Base-by-base conservation (phyloP, 2,888 invertebrate species). In the Agonopterix subpropinquella region DNA sequence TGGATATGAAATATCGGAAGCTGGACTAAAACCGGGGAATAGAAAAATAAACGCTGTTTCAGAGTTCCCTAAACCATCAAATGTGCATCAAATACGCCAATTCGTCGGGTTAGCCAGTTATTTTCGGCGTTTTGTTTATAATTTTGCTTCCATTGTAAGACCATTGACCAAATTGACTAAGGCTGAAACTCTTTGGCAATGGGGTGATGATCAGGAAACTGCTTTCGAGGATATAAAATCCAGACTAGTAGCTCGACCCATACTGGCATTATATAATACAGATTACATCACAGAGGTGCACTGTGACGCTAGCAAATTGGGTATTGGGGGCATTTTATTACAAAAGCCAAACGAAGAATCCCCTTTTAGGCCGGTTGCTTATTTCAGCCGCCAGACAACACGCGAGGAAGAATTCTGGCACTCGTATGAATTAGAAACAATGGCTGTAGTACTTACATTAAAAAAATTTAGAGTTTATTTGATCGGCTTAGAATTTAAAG, bases 361-460 rank as follows among this genome's bases (percentile, higher is more conserved):
- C n/a, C n/a, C n/a, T n/a, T n/a, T n/a, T n/a, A n/a, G n/a, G n/a
- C n/a, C n/a, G n/a, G n/a, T n/a, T n/a, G n/a, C n/a, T n/a, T n/a
- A n/a, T n/a, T n/a, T n/a, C n/a, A n/a, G n/a, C n/a, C n/a, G n/a
- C n/a, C n/a, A n/a, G n/a, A n/a, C n/a, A n/a, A n/a, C n/a, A n/a
- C n/a, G n/a, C n/a, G n/a, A n/a, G n/a, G n/a, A n/a, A n/a, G n/a
- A n/a, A n/a, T n/a, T n/a, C n/a, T n/a, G n/a, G n/a, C n/a, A n/a
- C n/a, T n/a, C n/a, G n/a, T 70, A 67, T 35, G 78, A 81, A 41
- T 49, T 53, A 11, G 53, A 53, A 43, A 50, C 49, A 4, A 37
- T 53, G 10, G 53, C 50, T 1, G 49, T 53, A 3, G 50, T 51
- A 4, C n/a, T 42, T 10, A 47, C 53, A 0, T 11, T 53, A 0